Evolutionary conservation across 2,113 vertebrate genomes (phyloP), one percentile per base, ranked within the genome.

Genomic region (Fulica atra): DNA sequence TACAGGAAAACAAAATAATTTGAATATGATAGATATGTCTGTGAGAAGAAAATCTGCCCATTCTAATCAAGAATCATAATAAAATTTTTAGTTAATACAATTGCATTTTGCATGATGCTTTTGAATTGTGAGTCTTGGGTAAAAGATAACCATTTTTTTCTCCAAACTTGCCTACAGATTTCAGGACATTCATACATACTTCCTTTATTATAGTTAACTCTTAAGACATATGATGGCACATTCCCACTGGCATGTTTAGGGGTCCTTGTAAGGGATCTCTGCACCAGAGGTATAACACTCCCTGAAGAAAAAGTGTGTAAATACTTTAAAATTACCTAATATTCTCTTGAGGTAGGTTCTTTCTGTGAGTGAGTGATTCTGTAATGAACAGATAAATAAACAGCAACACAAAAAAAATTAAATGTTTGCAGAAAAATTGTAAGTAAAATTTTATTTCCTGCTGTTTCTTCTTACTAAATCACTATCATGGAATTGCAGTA

Each of bases 81-180:
- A 42, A 25, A 1, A 1, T 48, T 59, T 50, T 84, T 14, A 74
- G 8, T 64, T 57, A 84, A 70, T 16, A 31, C 2, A 60, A 15
- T 3, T 48, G 13, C 11, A n/a, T 7, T n/a, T 74, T 73, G 28
- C 36, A 50, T 9, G 0, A 61, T 1, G 1, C 0, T 33, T 57
- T 69, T 76, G 44, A 44, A 91, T 25, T 69, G 36, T 8, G 23
- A 21, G 4, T 59, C 23, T 84, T 19, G 20, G 15, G 10, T 68
- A 60, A 74, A 82, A 13, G 5, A 68, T 42, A 68, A 46, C 5
- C 2, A 2, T 33, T 2, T 19, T 65, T 18, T 81, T 72, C 33
- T n/a, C 29, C 69, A 60, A 35, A 50, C 20, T 25, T 44, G 3
- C 21, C 24, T 51, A 46, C 6, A 79, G 8, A 36, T 76, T 90